phyloP scores from a whole-genome alignment of 2,797 vertebrate genomes.

The Enteromius anoplus region DNA sequence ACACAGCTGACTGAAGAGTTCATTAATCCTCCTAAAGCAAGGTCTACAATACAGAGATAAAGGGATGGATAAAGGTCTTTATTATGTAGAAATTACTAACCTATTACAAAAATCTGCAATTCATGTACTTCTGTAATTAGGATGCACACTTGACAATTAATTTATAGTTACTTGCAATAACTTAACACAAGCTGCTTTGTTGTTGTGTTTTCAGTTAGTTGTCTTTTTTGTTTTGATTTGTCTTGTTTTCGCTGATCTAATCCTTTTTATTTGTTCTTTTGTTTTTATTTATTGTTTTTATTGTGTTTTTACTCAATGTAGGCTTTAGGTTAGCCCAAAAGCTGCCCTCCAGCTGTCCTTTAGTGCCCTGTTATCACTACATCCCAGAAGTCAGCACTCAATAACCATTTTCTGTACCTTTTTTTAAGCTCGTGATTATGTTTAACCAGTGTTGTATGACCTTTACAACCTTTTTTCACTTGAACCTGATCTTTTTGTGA shows the following conservation, averaged over 20 bases:
- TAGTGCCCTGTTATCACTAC: neutral
- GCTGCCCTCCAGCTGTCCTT: neutral
- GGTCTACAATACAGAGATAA: neutral
- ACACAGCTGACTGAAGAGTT: constrained; percentile 46
- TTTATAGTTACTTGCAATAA: neutral
- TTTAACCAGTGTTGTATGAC: neutral
- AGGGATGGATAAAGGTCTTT: neutral
- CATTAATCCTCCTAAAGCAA: constrained; percentile 40
- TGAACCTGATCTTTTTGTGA: neutral
- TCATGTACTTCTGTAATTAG: neutral
- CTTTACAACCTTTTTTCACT: neutral
- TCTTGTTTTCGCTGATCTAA: neutral
- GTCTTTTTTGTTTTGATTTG: neutral
- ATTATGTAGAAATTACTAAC: neutral
- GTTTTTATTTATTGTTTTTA: too few relatives aligned
- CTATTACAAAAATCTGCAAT: neutral
- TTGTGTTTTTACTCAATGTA: neutral
- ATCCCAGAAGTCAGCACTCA: neutral
- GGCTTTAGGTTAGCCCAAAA: neutral
- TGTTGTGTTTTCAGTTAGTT: neutral
- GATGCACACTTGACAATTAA: neutral
- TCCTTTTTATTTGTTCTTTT: neutral
- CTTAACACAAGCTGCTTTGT: neutral
- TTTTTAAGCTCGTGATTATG: neutral
- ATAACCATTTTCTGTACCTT: neutral